These are phyloP conservation scores for Apocrypta bakeri DNA, from an alignment of 1,140 invertebrate genomes.

Conservation along the genomic window DNA sequence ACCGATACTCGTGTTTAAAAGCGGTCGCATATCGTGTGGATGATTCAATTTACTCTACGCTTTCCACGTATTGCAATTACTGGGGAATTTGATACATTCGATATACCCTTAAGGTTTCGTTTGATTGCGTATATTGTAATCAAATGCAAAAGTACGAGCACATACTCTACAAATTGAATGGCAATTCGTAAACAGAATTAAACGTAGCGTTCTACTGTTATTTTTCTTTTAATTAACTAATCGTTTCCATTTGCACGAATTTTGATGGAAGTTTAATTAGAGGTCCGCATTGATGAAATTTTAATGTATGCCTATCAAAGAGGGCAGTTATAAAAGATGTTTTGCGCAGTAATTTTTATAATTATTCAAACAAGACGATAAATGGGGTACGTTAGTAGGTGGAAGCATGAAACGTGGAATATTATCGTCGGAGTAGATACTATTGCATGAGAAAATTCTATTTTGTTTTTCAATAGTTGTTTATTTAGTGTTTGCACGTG, in stretches of 20 bases:
- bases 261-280: too few species aligned
- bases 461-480: neutral
- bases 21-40: neutral
- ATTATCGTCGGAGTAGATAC: too few species aligned
- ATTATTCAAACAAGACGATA: neutral
- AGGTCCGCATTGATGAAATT: too few species aligned
- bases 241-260: too few species aligned
- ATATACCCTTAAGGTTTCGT: neutral
- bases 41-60: neutral
- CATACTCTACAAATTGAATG: neutral
- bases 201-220: neutral
- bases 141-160: too few species aligned
- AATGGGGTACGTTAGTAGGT: too few species aligned
- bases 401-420: too few species aligned
- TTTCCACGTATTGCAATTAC: neutral
- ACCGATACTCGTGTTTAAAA: neutral
- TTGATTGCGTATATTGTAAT: neutral
- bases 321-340: too few species aligned
- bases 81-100: neutral
- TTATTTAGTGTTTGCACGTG: neutral
- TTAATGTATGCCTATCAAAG: too few species aligned
- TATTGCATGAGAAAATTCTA: neutral
- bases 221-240: too few species aligned
- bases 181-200: neutral
- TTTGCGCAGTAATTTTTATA: neutral